A percentile compares a stretch with the other conserved stretches of the same genome.
Evolutionary conservation across 2,797 vertebrate genomes (phyloP).

Genomic region (Myotis vivesi): DNA sequence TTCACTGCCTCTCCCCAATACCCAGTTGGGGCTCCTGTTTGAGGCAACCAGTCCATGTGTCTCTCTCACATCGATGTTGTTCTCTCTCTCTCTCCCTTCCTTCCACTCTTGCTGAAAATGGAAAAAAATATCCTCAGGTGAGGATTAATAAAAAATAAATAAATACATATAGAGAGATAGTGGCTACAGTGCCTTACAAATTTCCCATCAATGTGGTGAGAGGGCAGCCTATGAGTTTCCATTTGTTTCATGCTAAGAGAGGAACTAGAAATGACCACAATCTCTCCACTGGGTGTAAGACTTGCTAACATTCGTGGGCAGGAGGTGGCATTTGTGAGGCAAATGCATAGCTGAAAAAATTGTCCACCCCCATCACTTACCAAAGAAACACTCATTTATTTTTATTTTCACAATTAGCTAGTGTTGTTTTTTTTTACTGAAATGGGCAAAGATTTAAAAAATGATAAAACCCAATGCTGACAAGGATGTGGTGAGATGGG

Average conservation of each 20-base stretch:
- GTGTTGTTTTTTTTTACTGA: not conserved
- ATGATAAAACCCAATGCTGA: not conserved
- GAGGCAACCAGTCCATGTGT: no score
- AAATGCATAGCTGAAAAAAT: not conserved
- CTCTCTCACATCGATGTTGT: no score
- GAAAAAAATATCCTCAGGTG: no score
- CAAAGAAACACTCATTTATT: not conserved
- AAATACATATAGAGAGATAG: no score
- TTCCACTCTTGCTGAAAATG: no score
- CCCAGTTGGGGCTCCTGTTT: no score
- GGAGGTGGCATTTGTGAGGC: not conserved
- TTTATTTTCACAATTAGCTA: not conserved
- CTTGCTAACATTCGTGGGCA: not conserved
- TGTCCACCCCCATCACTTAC: not conserved
- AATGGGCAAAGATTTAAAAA: conserved; percentile 36
- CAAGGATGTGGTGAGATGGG: conserved; percentile 20
- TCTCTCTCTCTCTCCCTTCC: no score
- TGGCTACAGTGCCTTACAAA: not conserved
- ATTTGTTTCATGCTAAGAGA: not conserved
- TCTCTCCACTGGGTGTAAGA: not conserved
- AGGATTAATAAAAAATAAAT: no score
- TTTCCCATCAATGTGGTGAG: not conserved
- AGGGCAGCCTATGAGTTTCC: not conserved
- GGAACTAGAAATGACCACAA: not conserved
- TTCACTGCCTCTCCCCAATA: no score